These are phyloP conservation scores for Tarsius wallacei DNA, from an alignment of 2,797 vertebrate genomes.

Conservation along the genomic window DNA sequence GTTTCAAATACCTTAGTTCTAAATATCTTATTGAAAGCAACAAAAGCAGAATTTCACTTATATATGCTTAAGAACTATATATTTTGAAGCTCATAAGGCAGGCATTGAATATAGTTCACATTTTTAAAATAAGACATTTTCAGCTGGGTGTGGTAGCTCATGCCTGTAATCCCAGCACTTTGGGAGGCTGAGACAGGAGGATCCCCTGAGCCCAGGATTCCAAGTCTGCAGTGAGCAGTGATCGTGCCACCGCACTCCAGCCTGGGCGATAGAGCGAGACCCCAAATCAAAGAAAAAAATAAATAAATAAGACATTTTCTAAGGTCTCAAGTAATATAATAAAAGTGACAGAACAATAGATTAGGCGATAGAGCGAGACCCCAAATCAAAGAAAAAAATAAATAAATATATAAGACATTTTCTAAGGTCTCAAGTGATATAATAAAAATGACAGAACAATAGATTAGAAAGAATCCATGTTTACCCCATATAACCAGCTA, in stretches of 20 bases:
- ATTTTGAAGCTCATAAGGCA: slow-evolving; percentile 26
- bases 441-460: slow-evolving; percentile 14
- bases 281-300: too few relatives aligned
- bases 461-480: slow-evolving; percentile 38
- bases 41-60: slow-evolving; percentile 35
- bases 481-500: slow-evolving; percentile 6
- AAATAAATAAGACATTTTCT: neutral
- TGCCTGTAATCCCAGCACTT: too few relatives aligned
- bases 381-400: too few relatives aligned
- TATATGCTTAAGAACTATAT: slow-evolving; percentile 24
- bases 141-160: too few relatives aligned
- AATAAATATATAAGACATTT: neutral
- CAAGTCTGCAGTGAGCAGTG: too few relatives aligned
- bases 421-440: neutral
- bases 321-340: slow-evolving; percentile 45
- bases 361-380: too few relatives aligned
- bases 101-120: slow-evolving; percentile 14
- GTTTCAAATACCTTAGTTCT: slow-evolving; percentile 9
- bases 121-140: neutral
- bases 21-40: neutral
- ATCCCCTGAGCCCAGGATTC: too few relatives aligned
- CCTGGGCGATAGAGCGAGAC: too few relatives aligned
- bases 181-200: too few relatives aligned
- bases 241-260: too few relatives aligned
- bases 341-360: too few relatives aligned